These are phyloP conservation scores for Lumbricus terrestris DNA, from an alignment of 2,888 invertebrate species.

Conservation along the genomic window DNA sequence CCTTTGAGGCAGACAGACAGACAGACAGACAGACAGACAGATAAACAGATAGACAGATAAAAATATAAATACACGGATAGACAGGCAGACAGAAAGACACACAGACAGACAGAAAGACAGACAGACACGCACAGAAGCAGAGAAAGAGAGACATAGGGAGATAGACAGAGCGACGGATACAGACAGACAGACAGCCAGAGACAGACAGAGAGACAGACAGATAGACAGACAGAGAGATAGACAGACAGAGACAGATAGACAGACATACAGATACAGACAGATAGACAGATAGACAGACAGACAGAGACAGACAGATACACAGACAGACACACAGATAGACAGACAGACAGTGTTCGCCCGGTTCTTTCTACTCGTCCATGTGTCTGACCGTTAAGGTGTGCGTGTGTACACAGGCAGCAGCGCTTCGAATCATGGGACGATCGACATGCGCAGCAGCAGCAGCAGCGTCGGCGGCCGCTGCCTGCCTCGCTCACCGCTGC, in stretches of 20 bases:
- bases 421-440: not conserved
- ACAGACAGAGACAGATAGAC: too few relatives aligned
- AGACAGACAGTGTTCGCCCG: conserved; percentile 10
- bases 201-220: too few relatives aligned
- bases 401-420: not conserved
- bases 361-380: not conserved
- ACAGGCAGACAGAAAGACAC: too few relatives aligned
- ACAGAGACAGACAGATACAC: not conserved
- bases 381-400: not conserved
- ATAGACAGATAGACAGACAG: not conserved
- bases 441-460: not conserved
- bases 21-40: too few relatives aligned
- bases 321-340: conserved; percentile 15
- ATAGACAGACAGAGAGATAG: not conserved
- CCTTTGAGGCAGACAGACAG: not conserved
- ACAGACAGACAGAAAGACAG: too few relatives aligned
- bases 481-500: not conserved
- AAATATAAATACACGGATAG: too few relatives aligned
- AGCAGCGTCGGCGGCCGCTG: not conserved
- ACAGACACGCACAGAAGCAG: too few relatives aligned
- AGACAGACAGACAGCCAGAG: too few relatives aligned
- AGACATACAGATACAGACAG: not conserved
- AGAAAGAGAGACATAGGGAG: not conserved
- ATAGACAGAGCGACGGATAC: not conserved
- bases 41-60: too few relatives aligned